Conservation (phyloP, 2,113 vertebrate genomes). For the Petromus typicus region DNA sequence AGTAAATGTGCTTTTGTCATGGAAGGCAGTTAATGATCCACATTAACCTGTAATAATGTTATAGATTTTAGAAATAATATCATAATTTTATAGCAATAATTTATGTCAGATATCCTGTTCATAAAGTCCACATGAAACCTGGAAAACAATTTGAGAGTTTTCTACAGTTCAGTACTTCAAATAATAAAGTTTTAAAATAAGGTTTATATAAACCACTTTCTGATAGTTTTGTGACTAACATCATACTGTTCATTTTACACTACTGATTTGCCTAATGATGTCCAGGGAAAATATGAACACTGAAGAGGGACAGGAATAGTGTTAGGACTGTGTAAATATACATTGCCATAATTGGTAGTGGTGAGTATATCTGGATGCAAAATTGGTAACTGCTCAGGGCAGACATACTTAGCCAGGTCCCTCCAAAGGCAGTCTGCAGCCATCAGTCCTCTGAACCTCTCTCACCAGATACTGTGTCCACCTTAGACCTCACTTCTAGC, state of each 20-base stretch:
- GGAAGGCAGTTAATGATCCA: neutral
- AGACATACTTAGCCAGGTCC: slow-evolving; percentile 48
- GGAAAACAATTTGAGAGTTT: neutral
- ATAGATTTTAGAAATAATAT: neutral
- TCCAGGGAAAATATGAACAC: neutral
- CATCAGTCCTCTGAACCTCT: neutral
- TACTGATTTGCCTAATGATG: slow-evolving; percentile 16
- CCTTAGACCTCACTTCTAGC: slow-evolving; percentile 53
- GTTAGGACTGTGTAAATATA: slow-evolving; percentile 25
- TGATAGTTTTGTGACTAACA: neutral
- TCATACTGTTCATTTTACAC: neutral
- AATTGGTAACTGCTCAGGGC: slow-evolving; percentile 43
- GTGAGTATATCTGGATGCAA: neutral
- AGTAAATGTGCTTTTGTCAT: neutral
- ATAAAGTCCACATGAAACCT: neutral
- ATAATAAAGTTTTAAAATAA: slow-evolving; percentile 19
- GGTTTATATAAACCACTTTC: neutral
- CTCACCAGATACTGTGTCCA: slow-evolving; percentile 53
- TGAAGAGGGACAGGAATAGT: neutral
- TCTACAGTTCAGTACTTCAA: neutral
- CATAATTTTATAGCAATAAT: neutral
- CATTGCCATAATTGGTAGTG: neutral
- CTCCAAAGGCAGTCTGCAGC: neutral
- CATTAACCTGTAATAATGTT: neutral
- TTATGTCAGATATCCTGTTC: neutral